Conservation (phyloP, 2,113 vertebrate genomes). For the Vulpes lagopus region DNA sequence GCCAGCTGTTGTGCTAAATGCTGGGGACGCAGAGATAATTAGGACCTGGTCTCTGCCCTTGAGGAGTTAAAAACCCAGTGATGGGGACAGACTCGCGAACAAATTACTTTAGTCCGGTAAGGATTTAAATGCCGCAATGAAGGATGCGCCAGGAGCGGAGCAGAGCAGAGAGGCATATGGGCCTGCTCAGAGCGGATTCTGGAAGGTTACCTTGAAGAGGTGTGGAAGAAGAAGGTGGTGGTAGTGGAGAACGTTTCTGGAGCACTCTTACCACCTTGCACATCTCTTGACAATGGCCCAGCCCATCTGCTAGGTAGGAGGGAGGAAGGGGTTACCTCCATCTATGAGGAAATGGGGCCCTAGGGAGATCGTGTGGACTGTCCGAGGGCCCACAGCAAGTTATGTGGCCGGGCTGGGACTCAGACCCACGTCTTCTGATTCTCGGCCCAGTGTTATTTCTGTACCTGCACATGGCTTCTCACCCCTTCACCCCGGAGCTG, state of each 20-base stretch:
- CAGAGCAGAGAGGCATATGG: background rate
- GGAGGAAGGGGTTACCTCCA: background rate
- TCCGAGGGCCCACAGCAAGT: background rate
- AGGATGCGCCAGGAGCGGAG: accelerated
- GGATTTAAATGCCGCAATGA: background rate
- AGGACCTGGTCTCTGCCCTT: conserved; percentile 26
- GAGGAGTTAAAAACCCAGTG: background rate
- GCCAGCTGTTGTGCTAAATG: conserved; percentile 60
- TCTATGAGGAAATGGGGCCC: background rate
- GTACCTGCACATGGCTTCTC: background rate
- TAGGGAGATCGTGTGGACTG: background rate
- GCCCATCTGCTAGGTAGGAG: background rate
- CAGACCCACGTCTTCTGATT: background rate
- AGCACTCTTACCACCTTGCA: background rate
- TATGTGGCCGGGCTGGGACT: background rate
- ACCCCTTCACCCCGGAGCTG: background rate
- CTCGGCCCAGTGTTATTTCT: background rate
- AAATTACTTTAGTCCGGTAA: background rate
- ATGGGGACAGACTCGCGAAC: conserved; percentile 37
- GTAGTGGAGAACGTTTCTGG: background rate
- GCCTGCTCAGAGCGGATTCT: background rate
- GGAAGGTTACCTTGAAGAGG: background rate
- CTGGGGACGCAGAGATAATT: background rate
- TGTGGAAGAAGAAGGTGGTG: background rate
- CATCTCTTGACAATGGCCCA: accelerated